Conservation (phyloP, 2,888 invertebrate genomes). For the Mongoloraphidia duomilia region DNA sequence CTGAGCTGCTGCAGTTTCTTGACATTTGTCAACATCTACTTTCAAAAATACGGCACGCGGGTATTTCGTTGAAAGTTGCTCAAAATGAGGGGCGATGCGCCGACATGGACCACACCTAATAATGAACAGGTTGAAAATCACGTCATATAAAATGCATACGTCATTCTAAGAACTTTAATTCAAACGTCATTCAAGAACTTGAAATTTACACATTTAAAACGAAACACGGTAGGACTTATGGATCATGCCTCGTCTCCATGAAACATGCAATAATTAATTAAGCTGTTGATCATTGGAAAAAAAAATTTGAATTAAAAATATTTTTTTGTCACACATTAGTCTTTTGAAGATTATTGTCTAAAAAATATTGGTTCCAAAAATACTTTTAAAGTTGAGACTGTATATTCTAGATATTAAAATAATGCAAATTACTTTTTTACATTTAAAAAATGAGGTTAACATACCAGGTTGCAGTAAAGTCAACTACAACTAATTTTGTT, state of each 20-base stretch:
- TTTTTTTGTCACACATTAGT: no score
- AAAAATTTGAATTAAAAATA: no score
- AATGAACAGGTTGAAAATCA: conserved; percentile 8
- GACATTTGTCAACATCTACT: conserved; percentile 89
- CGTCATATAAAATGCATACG: not conserved
- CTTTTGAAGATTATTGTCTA: no score
- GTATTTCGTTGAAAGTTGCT: conserved; percentile 75
- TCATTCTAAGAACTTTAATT: conserved; percentile 7
- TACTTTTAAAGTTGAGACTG: no score
- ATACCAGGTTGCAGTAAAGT: conserved; percentile 90
- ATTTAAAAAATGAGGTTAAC: conserved; percentile 17
- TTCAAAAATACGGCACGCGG: conserved; percentile 81
- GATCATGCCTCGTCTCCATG: no score
- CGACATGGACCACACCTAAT: conserved; percentile 94
- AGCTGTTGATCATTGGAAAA: not conserved
- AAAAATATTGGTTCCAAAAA: no score
- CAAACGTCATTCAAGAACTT: no score
- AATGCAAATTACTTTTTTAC: not conserved
- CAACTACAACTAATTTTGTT: conserved; percentile 79
- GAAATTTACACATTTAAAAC: not conserved
- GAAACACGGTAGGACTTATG: not conserved
- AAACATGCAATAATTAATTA: no score
- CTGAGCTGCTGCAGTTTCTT: conserved; percentile 73
- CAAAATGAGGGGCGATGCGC: conserved; percentile 83
- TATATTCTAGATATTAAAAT: no score